phyloP scores from a whole-genome alignment of 2,888 invertebrate species.

The Drymonia ruficornis region DNA sequence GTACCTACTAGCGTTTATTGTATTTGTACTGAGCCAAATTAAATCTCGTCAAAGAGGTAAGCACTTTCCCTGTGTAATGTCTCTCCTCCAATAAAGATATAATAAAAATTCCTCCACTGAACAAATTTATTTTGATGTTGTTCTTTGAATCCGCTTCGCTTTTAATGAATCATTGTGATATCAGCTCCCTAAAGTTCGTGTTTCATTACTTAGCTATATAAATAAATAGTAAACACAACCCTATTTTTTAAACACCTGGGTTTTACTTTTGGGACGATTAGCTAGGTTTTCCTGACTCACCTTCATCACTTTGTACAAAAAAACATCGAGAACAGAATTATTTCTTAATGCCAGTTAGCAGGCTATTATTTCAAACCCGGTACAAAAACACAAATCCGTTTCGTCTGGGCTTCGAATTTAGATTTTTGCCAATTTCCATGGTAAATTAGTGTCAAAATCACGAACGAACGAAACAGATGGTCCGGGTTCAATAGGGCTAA shows the following conservation, averaged over 20 bases:
- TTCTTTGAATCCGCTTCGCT: slow-evolving; percentile 29
- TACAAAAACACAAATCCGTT: too few relatives aligned
- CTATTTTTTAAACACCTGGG: neutral
- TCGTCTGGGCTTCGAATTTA: too few relatives aligned
- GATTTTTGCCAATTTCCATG: too few relatives aligned
- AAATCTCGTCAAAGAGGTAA: slow-evolving; percentile 37
- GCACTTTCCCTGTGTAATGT: slow-evolving; percentile 27
- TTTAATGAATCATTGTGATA: slow-evolving; percentile 17
- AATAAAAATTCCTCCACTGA: slow-evolving; percentile 33
- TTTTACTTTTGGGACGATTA: neutral
- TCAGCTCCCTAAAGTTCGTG: slow-evolving; percentile 5
- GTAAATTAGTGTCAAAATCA: too few relatives aligned
- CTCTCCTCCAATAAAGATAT: slow-evolving; percentile 30
- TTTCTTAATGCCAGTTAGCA: too few relatives aligned
- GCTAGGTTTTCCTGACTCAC: too few relatives aligned
- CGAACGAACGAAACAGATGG: too few relatives aligned
- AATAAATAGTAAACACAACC: neutral
- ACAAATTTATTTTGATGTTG: slow-evolving; percentile 34
- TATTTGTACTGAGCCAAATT: slow-evolving; percentile 20
- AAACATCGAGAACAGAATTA: too few relatives aligned
- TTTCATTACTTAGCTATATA: slow-evolving; percentile 5
- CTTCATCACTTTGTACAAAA: too few relatives aligned
- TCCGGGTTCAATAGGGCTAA: too few relatives aligned
- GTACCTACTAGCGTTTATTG: slow-evolving; percentile 7
- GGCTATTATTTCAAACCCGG: too few relatives aligned